Conservation (phyloP, 2,888 invertebrate genomes). For the Colostygia pectinataria region DNA sequence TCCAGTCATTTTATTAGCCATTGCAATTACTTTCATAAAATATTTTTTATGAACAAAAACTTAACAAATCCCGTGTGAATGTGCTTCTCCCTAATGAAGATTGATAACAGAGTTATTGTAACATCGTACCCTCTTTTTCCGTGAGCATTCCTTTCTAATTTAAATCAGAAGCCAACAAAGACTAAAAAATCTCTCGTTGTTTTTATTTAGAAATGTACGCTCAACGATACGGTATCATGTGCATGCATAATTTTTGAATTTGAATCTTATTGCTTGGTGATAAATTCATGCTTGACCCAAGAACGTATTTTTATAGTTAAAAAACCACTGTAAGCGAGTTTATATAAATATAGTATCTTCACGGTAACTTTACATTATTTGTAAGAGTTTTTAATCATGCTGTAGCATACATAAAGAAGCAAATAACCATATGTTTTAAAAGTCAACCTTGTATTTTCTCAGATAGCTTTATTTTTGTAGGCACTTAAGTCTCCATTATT, state of each 20-base stretch:
- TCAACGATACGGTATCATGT: slow-evolving; percentile 24
- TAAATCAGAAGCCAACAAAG: slow-evolving; percentile 23
- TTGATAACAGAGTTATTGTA: slow-evolving; percentile 27
- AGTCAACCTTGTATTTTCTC: too few relatives aligned
- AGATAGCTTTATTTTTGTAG: too few relatives aligned
- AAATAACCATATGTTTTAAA: too few relatives aligned
- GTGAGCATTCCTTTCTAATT: slow-evolving; percentile 23
- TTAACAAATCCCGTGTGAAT: neutral
- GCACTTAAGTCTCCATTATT: too few relatives aligned
- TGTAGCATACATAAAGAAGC: too few relatives aligned
- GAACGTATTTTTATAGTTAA: slow-evolving; percentile 6
- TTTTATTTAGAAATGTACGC: slow-evolving; percentile 23
- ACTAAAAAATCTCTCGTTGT: slow-evolving; percentile 25
- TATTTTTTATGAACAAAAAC: too few relatives aligned
- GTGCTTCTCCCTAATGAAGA: slow-evolving; percentile 27
- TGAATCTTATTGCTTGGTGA: slow-evolving; percentile 22
- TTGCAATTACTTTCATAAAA: too few relatives aligned
- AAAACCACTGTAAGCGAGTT: neutral
- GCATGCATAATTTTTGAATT: slow-evolving; percentile 27
- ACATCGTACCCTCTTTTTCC: slow-evolving; percentile 25
- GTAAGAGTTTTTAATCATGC: neutral
- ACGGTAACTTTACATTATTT: neutral
- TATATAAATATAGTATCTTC: neutral
- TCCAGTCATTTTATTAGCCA: too few relatives aligned
- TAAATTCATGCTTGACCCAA: slow-evolving; percentile 13